phyloP scores from a whole-genome alignment of 2,797 vertebrate species.

The Phrynocephalus forsythii region DNA sequence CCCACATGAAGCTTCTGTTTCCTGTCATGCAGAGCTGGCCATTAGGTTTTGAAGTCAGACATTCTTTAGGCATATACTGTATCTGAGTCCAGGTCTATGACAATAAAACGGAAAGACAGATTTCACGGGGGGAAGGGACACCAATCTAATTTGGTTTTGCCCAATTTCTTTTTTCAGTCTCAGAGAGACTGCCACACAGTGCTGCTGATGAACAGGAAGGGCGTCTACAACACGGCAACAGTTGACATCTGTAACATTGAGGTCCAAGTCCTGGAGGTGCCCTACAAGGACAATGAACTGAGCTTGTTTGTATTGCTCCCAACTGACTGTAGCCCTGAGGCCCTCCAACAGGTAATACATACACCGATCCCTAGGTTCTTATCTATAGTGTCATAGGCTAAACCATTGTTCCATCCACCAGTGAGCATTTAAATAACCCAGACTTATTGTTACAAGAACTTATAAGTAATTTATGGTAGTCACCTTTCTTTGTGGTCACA shows the following conservation, averaged over 20 bases:
- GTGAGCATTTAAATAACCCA: not conserved
- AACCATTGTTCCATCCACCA: not conserved
- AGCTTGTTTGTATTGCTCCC: conserved; percentile 68
- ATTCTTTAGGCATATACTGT: too few species aligned
- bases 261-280: conserved; percentile 63
- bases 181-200: conserved; percentile 65
- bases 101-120: too few species aligned
- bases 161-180: not conserved
- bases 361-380: not conserved
- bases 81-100: too few species aligned
- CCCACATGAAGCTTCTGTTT: too few species aligned
- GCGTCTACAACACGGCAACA: conserved; percentile 44
- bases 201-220: conserved; percentile 69
- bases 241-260: conserved; percentile 26
- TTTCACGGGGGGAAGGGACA: too few species aligned
- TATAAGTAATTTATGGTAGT: too few species aligned
- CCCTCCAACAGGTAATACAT: conserved; percentile 8
- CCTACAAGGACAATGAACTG: conserved; percentile 52
- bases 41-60: not conserved
- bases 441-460: not conserved
- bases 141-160: not conserved
- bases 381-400: not conserved
- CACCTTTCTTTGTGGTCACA: not conserved
- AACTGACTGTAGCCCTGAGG: not conserved
- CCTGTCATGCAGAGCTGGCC: not conserved